A percentile compares a stretch with the other conserved stretches of the same genome.
Conservation (phyloP, 1,140 invertebrate species). For the Anthonomus grandis region DNA sequence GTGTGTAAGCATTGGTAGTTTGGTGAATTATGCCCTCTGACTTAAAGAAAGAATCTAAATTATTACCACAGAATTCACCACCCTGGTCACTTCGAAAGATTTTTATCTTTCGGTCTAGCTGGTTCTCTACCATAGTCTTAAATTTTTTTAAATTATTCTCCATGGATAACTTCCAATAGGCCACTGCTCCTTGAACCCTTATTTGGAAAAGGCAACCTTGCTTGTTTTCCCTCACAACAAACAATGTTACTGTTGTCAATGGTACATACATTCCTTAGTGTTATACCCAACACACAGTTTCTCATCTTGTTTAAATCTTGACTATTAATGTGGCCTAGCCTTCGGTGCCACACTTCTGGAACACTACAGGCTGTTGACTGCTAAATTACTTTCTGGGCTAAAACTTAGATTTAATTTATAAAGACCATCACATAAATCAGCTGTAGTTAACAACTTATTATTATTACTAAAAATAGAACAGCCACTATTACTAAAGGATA, state of each 20-base stretch:
- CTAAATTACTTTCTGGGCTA: too few relatives aligned
- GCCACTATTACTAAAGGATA: too few relatives aligned
- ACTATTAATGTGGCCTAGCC: slow-evolving; percentile 41
- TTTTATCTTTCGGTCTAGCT: slow-evolving; percentile 36
- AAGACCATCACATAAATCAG: too few relatives aligned
- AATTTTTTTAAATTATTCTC: slow-evolving; percentile 37
- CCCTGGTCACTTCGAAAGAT: slow-evolving; percentile 34
- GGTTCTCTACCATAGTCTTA: slow-evolving; percentile 35
- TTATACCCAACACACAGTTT: slow-evolving; percentile 22
- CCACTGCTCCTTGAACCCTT: slow-evolving; percentile 25
- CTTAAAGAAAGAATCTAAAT: slow-evolving; percentile 36
- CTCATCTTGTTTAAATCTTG: slow-evolving; percentile 22
- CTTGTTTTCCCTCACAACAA: slow-evolving; percentile 43
- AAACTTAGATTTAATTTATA: too few relatives aligned
- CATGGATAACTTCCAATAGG: slow-evolving; percentile 45
- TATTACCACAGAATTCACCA: slow-evolving; percentile 33
- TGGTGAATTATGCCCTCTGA: slow-evolving; percentile 33
- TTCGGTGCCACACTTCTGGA: slow-evolving; percentile 31
- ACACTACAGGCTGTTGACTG: too few relatives aligned
- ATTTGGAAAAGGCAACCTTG: slow-evolving; percentile 35
- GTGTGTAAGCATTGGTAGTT: slow-evolving; percentile 40
- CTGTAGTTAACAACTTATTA: too few relatives aligned
- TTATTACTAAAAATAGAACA: too few relatives aligned
- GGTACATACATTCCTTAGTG: slow-evolving; percentile 16
- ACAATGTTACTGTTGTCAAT: slow-evolving; percentile 29